Percentiles rank a stretch among this genome's conserved stretches.
These are phyloP conservation scores for Leucophenga maculata DNA, from an alignment of 2,888 invertebrate species.

Conservation along the genomic window DNA sequence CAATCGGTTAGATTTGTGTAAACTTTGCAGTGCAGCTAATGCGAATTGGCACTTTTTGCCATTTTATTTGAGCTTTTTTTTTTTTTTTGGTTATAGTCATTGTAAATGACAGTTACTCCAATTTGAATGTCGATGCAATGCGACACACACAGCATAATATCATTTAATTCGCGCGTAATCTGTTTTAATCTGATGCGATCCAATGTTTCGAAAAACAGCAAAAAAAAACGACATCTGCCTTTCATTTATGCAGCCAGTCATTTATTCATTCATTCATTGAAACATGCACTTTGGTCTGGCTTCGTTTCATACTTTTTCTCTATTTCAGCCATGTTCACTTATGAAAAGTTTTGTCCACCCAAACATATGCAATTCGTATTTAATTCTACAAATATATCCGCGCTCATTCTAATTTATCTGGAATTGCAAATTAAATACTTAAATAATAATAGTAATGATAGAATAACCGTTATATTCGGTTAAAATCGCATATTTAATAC, in stretches of 20 bases:
- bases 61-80: too few species aligned
- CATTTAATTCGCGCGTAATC: slow-evolving; percentile 63
- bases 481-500: neutral
- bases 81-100: too few species aligned
- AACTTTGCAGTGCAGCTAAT: too few species aligned
- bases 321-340: neutral
- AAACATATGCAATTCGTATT: slow-evolving; percentile 7
- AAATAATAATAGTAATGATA: too few species aligned
- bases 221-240: neutral
- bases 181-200: slow-evolving; percentile 49
- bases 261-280: neutral
- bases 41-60: too few species aligned
- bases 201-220: neutral
- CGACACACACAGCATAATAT: slow-evolving; percentile 45
- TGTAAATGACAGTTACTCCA: too few species aligned
- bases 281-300: neutral
- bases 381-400: neutral
- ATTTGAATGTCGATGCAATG: slow-evolving; percentile 30
- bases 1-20: too few species aligned
- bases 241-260: neutral
- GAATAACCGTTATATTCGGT: neutral
- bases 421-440: neutral
- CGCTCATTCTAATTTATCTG: neutral
- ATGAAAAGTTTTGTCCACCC: slow-evolving; percentile 8
- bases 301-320: neutral